phyloP scores from a whole-genome alignment of 2,888 invertebrate species.

The Agrypnus murinus region DNA sequence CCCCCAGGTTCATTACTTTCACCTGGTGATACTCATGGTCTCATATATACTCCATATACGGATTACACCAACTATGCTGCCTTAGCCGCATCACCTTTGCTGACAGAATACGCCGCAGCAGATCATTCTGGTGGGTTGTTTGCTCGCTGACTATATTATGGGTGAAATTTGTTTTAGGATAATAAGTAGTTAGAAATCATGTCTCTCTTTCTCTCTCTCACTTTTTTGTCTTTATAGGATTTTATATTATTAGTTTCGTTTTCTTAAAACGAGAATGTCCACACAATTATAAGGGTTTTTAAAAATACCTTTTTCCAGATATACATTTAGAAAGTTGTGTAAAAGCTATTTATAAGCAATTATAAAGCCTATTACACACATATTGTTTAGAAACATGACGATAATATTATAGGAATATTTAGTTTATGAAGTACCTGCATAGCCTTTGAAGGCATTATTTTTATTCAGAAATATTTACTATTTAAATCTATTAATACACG shows the following conservation, averaged over 20 bases:
- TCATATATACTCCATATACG: conserved; percentile 91
- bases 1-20: conserved; percentile 80
- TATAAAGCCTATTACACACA: too few species aligned
- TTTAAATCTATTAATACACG: too few species aligned
- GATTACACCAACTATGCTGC: conserved; percentile 95
- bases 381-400: too few species aligned
- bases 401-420: too few species aligned
- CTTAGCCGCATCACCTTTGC: conserved; percentile 85
- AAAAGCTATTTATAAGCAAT: conserved; percentile 25
- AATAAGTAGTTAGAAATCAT: conserved; percentile 49
- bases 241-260: conserved; percentile 39
- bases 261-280: conserved; percentile 43
- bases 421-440: too few species aligned
- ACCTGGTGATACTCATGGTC: conserved; percentile 83
- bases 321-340: conserved; percentile 36
- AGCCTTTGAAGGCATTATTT: too few species aligned
- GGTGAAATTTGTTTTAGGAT: conserved; percentile 45
- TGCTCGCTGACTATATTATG: conserved; percentile 78
- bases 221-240: conserved; percentile 15
- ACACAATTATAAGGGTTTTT: conserved; percentile 32
- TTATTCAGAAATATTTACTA: too few species aligned
- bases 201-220: background rate
- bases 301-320: conserved; percentile 36
- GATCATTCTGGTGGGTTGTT: conserved; percentile 98
- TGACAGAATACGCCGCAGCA: conserved; percentile 87